Evolutionary conservation across 2,797 vertebrate genomes (phyloP).

Genomic region (Coluber constrictor): DNA sequence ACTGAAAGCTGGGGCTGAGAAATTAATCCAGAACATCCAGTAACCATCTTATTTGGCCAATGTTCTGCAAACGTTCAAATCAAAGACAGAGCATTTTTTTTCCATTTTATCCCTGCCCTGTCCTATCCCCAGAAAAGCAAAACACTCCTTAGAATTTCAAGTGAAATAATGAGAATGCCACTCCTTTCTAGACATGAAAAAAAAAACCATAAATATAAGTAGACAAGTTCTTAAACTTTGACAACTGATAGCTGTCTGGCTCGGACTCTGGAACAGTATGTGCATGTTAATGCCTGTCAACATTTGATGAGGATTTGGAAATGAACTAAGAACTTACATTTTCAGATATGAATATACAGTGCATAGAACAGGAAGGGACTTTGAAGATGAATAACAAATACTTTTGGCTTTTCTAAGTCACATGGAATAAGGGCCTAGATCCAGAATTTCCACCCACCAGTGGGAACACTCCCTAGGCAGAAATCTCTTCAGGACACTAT

Average conservation of each 20-base stretch:
- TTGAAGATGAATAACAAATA: background rate
- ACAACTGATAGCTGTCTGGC: slow-evolving; percentile 44
- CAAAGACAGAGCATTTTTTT: background rate
- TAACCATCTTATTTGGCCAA: background rate
- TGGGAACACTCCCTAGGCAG: background rate
- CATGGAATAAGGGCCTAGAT: background rate
- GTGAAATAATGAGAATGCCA: slow-evolving; percentile 11
- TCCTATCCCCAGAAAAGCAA: slow-evolving; percentile 6
- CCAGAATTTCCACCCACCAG: background rate
- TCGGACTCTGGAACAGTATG: slow-evolving; percentile 26
- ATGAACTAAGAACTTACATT: background rate
- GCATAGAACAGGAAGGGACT: background rate
- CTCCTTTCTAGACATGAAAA: slow-evolving; percentile 14
- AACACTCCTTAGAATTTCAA: slow-evolving; percentile 13
- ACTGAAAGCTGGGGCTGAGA: background rate
- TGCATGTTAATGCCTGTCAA: slow-evolving; percentile 40
- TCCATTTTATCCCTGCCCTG: background rate
- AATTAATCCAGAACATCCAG: background rate
- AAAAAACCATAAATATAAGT: slow-evolving; percentile 22
- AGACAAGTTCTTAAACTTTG: slow-evolving; percentile 32
- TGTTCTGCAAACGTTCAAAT: background rate
- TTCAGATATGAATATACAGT: background rate
- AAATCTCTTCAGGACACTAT: background rate
- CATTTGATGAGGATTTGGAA: slow-evolving; percentile 29
- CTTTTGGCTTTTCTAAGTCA: background rate